Percentiles rank a stretch among this genome's conserved stretches.
Evolutionary conservation across 2,113 vertebrate species (phyloP).

Genomic region (Ceyx margarethae): DNA sequence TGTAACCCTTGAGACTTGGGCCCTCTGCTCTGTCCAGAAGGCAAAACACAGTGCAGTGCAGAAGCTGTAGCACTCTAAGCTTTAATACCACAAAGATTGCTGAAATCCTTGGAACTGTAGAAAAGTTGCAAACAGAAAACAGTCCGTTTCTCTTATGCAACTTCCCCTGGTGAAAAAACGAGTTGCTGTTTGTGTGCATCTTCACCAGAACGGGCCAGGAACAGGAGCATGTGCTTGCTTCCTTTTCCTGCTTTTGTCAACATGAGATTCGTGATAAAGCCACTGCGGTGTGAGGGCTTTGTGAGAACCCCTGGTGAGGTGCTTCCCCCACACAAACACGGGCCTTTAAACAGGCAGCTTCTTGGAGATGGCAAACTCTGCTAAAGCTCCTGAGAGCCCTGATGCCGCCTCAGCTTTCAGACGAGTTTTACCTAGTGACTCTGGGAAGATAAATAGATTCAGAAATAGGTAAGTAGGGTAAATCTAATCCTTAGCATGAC

Average conservation of each 20-base stretch:
- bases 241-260: slow-evolving; percentile 59
- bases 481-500: slow-evolving; percentile 4
- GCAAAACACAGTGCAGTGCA: background rate
- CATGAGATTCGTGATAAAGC: background rate
- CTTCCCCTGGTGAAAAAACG: background rate
- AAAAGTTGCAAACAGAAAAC: background rate
- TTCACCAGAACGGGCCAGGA: background rate
- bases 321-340: background rate
- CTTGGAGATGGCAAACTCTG: background rate
- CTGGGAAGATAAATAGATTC: slow-evolving; percentile 25
- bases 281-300: background rate
- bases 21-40: background rate
- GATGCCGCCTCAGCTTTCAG: rapidly evolving
- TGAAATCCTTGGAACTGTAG: background rate
- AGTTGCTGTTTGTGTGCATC: background rate
- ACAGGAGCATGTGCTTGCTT: background rate
- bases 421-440: slow-evolving; percentile 9
- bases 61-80: background rate
- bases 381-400: background rate
- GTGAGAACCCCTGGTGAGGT: background rate
- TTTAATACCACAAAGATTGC: background rate
- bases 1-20: background rate
- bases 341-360: background rate
- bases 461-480: slow-evolving; percentile 60
- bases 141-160: background rate